Conservation (phyloP, 2,113 vertebrate genomes). For the Perca flavescens region DNA sequence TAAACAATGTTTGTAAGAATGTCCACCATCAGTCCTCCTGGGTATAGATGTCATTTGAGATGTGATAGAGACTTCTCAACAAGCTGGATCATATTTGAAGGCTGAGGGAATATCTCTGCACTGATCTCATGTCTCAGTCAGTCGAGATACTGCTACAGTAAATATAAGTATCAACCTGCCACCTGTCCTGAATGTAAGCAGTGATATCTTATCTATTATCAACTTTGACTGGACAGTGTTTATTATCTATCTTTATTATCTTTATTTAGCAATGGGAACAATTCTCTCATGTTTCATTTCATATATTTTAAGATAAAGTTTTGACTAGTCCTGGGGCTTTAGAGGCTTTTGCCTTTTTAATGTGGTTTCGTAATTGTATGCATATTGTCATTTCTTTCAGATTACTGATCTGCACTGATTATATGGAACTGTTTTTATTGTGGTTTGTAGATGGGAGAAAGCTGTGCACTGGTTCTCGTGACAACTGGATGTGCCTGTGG, state of each 20-base stretch:
- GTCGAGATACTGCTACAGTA: neutral
- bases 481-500: slow-evolving; percentile 95
- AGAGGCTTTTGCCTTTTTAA: neutral
- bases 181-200: too few relatives aligned
- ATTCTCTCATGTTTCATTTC: neutral
- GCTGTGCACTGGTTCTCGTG: slow-evolving; percentile 93
- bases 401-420: neutral
- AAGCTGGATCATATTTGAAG: neutral
- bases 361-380: neutral
- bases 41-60: neutral
- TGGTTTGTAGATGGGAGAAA: slow-evolving; percentile 84
- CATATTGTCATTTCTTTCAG: neutral
- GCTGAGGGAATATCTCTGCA: neutral
- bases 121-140: neutral
- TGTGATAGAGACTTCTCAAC: neutral
- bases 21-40: neutral
- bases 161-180: neutral
- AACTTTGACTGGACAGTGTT: neutral
- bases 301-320: neutral
- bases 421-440: neutral
- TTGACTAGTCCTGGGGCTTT: neutral
- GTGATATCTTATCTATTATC: neutral
- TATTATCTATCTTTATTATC: neutral
- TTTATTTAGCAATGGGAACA: neutral
- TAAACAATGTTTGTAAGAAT: neutral